Percentiles rank a stretch among this genome's conserved stretches.
Evolutionary conservation across 2,113 vertebrate genomes (phyloP).

Genomic region (Scophthalmus maximus): DNA sequence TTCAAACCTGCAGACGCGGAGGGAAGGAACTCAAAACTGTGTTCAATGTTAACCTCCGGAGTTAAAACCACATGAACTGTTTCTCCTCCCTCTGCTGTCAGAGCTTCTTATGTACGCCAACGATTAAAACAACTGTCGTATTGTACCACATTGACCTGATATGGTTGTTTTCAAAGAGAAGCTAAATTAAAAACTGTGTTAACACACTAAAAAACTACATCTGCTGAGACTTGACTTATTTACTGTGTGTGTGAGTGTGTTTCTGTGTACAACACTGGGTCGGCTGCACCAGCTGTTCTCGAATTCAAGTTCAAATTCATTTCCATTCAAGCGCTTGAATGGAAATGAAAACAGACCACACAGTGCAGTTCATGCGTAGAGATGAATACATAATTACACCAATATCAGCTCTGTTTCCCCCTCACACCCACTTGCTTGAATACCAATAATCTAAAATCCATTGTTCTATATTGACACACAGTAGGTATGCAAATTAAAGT

Average conservation of each 20-base stretch:
- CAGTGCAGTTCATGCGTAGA: background rate
- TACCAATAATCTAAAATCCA: background rate
- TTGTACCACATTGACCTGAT: background rate
- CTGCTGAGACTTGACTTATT: background rate
- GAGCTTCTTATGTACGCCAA: conserved; percentile 32
- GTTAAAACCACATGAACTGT: background rate
- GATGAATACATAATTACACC: background rate
- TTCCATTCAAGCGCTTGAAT: background rate
- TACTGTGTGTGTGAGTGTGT: no score
- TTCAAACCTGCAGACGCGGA: conserved; percentile 49
- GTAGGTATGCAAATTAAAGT: no score
- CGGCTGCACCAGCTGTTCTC: no score
- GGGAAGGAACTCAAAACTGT: background rate
- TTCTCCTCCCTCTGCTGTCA: background rate
- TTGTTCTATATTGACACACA: background rate
- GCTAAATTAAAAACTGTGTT: conserved; percentile 22
- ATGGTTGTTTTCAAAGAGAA: conserved; percentile 19
- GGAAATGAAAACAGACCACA: background rate
- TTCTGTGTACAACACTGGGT: no score
- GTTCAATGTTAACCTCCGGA: conserved; percentile 16
- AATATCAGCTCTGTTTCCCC: background rate
- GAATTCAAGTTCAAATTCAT: no score
- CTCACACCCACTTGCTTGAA: background rate
- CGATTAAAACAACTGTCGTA: conserved; percentile 30
- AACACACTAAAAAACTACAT: background rate